Base-by-base conservation (phyloP, 2,797 vertebrate species). In the Darevskia nairensis region DNA sequence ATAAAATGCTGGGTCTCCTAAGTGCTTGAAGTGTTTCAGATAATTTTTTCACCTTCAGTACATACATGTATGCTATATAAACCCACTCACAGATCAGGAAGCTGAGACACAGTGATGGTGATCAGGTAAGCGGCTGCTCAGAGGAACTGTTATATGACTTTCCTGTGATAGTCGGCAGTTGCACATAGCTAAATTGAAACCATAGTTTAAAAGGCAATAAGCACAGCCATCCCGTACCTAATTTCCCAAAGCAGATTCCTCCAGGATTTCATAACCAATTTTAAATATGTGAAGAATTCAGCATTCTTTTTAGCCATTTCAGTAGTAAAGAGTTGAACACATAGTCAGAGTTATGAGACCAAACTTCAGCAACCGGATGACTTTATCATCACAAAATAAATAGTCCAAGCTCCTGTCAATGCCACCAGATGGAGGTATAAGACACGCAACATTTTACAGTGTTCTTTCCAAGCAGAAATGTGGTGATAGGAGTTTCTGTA, bases 391-490 rank as follows among this genome's bases (percentile, higher is more conserved):
- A 69, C 17, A 82, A 78, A 78, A 29, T 55, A 55, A n/a, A 25
- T 76, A 55, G 6, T 69, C 8, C 29, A 5, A 15, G 17, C 39
- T 8, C 35, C 35, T 72, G 41, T 6, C 25, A 32, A 3, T 85
- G 7, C 69, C 78, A 68, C 59, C 17, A 89, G 83, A 68, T 89
- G 77, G 88, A 29, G 69, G 44, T 75, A 17, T 44, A 69, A 80
- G 27, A 23, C 32, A 13, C 7, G 3, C 69, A 55, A 41, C 8
- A 72, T 85, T 75, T 55, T 79, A 61, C 9, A 41, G 17, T n/a
- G 44, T 41, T 78, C 25, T 78, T 41, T 59, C 32, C 11, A 32
- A 86, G 61, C 29, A 69, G 44, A 6, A 41, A 84, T 72, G 23
- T 39, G 19, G 71, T 68, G 35, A 50, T 77, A n/a, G 61, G 19